A percentile compares a stretch with the other conserved stretches of the same genome.
Evolutionary conservation across 1,140 invertebrate species (phyloP).

Genomic region (Drosophila repleta): DNA sequence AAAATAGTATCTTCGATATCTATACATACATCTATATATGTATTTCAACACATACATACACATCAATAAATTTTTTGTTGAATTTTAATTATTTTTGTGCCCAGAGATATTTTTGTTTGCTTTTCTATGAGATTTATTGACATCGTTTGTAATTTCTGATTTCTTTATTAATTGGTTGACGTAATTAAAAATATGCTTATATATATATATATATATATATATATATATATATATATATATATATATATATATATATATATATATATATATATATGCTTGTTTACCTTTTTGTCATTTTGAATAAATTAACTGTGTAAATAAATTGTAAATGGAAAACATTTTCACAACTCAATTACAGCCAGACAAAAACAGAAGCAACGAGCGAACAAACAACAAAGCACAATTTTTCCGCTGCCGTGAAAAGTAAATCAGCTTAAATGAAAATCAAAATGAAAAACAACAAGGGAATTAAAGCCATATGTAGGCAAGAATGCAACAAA

Average conservation of each 20-base stretch:
- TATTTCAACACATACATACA: no score
- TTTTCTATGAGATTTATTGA: background rate
- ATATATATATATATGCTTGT: background rate
- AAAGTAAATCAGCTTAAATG: constrained; percentile 49
- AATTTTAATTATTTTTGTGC: no score
- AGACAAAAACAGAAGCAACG: constrained; percentile 22
- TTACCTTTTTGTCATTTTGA: constrained; percentile 15
- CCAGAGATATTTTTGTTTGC: background rate
- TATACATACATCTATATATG: no score
- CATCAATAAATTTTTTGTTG: no score
- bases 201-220: no score
- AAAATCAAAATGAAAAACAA: constrained; percentile 25
- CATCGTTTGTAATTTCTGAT: constrained; percentile 1
- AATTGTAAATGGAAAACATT: constrained; percentile 11
- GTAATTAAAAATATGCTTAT: no score
- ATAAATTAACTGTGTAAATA: constrained; percentile 16
- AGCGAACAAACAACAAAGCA: constrained; percentile 7
- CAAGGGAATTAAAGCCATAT: constrained; percentile 19
- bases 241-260: no score
- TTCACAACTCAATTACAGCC: background rate
- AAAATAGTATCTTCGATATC: no score
- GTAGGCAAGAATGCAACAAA: background rate
- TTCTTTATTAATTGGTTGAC: constrained; percentile 18
- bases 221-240: no score
- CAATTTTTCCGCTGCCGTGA: constrained; percentile 13